Base-by-base conservation (phyloP, 2,797 vertebrate genomes). In the Myotis planiceps region DNA sequence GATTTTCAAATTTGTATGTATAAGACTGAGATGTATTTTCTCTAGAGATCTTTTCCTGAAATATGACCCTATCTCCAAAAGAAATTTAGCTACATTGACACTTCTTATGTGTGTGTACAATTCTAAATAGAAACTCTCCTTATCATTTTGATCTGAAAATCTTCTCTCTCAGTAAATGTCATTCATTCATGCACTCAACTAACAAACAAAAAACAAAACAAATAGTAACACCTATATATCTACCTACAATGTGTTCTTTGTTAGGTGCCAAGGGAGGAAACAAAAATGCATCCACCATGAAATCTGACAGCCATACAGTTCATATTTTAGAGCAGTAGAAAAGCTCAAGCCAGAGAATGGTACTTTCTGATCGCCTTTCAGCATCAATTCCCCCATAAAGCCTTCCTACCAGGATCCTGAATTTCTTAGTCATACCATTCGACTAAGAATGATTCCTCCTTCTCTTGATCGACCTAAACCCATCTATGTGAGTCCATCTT, bases 21-120 rank as follows among this genome's bases (percentile, higher is more conserved):
- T 95, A 69, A n/a, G 19, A 90, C 9, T 60, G 27, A 84, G 18
- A 9, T 39, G 25, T 47, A 81, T 86, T 42, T 94, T 96, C 49
- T 81, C 27, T 21, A 91, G 83, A 68, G 45, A 14, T 37, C 5
- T 95, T 93, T 91, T 75, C 32, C 51, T 75, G 47, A 69, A 88
- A 65, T 74, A 83, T 8, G 9, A 58, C 14, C 32, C 10, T 93
- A 82, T 82, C n/a, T 63, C 53, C 66, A 74, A 91, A 88, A 63
- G 34, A 75, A 91, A 88, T 12, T 39, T 53, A 27, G 7, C 19
- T 74, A 34, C 25, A 27, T 16, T 80, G 34, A 71, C 21, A 81
- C 34, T 76, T 84, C 42, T 32, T 49, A 18, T 39, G 42, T n/a
- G 12, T 69, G 9, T 60, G 5, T 32, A 60, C 2, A 45, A 19